Evolutionary conservation across 2,888 invertebrate species (phyloP).

Genomic region (Helicoverpa assulta): DNA sequence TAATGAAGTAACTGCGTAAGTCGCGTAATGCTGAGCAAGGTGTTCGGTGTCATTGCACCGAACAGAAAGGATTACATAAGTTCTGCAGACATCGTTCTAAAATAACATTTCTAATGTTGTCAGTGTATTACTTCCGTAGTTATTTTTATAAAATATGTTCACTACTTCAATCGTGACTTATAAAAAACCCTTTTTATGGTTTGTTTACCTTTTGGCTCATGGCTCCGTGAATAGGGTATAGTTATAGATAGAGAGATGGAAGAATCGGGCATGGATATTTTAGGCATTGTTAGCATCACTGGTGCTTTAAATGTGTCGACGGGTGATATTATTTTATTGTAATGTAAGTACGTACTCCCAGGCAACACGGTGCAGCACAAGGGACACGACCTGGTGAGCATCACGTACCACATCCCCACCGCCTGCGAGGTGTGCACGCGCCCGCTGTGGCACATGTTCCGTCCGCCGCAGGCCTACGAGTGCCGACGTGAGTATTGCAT

Average conservation of each 20-base stretch:
- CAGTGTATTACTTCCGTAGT: too few species aligned
- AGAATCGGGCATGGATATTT: neutral
- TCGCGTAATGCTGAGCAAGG: too few species aligned
- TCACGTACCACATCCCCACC: slow-evolving; percentile 99
- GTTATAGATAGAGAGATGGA: neutral
- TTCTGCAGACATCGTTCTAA: too few species aligned
- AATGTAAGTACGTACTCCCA: slow-evolving; percentile 50
- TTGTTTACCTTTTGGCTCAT: too few species aligned
- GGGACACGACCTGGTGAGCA: slow-evolving; percentile 98
- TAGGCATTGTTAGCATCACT: neutral
- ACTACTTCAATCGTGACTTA: too few species aligned
- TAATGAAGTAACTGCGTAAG: too few species aligned
- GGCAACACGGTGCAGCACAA: slow-evolving; percentile 94
- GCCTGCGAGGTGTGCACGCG: slow-evolving; percentile 99
- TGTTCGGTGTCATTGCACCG: too few species aligned
- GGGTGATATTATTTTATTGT: neutral
- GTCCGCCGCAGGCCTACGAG: slow-evolving; percentile 99
- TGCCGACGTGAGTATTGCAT: slow-evolving; percentile 94
- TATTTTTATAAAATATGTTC: too few species aligned
- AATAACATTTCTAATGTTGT: too few species aligned
- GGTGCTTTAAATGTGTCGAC: neutral
- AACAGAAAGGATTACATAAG: too few species aligned
- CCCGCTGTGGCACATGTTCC: slow-evolving; percentile 99
- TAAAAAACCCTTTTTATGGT: too few species aligned
- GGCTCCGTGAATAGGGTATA: too few species aligned